Percentiles rank a stretch among this genome's conserved stretches.
These are phyloP conservation scores for Ibidorhyncha struthersii DNA, from an alignment of 2,113 vertebrate genomes.

Conservation along the genomic window DNA sequence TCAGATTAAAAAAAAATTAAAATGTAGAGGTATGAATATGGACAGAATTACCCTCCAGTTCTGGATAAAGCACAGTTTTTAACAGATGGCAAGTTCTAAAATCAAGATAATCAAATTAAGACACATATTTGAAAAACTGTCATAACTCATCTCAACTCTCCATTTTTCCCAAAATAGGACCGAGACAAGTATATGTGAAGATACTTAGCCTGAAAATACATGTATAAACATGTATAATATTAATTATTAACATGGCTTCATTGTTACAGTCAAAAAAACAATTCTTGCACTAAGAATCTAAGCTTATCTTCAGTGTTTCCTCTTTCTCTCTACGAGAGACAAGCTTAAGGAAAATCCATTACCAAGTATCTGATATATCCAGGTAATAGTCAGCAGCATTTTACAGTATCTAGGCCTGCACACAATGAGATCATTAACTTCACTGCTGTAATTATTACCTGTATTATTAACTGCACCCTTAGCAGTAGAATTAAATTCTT, in stretches of 20 bases:
- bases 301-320: neutral
- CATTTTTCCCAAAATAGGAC: neutral
- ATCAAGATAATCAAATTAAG: neutral
- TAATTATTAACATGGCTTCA: neutral
- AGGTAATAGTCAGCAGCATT: neutral
- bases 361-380: neutral
- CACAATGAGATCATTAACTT: slow-evolving; percentile 68
- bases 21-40: neutral
- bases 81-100: neutral
- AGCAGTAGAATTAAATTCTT: slow-evolving; percentile 47
- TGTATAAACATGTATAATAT: neutral
- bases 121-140: neutral
- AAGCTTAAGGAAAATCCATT: neutral
- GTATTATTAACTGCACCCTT: slow-evolving; percentile 44
- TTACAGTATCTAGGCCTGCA: slow-evolving; percentile 11
- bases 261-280: neutral
- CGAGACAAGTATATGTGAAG: neutral
- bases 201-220: neutral
- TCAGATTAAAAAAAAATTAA: no score
- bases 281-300: neutral
- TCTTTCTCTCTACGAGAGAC: neutral
- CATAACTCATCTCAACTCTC: accelerated
- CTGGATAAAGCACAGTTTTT: neutral
- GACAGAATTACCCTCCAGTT: neutral
- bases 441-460: slow-evolving; percentile 55